Evolutionary conservation across 2,888 invertebrate genomes (phyloP), one percentile per base, ranked within the genome.

Genomic region (Ceriagrion tenellum): DNA sequence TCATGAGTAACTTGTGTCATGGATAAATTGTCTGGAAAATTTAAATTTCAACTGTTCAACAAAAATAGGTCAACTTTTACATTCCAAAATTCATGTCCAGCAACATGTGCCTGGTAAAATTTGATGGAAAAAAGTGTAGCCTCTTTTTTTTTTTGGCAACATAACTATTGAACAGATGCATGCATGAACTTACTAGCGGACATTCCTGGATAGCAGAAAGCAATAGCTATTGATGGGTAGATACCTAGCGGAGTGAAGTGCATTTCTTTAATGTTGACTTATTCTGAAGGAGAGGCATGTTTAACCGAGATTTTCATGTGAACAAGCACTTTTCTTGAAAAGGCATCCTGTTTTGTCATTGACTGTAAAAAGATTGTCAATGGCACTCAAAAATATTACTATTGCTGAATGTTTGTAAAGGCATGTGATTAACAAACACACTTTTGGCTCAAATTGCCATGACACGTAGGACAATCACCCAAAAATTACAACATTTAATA

Each of bases 391-490:
- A 93, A 93, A 69, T n/a, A 93, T 74, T 69, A 93, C 63, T 69
- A 93, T 74, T 93, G 93, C 69, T 69, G 63, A 93, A 89, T 55
- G 26, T 89, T 18, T 89, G 89, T 56, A n/a, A 93, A 74, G 69
- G 93, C 93, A 93, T 93, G 74, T n/a, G 89, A 55, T 89, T 55
- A 89, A 89, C 93, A 93, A 69, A 93, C 55, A 10, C 8, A 47
- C 88, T 89, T n/a, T n/a, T 26, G 55, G 89, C 89, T 55, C 47
- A 89, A 55, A 89, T 16, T 40, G n/a, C 93, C 63, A 74, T 47
- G 74, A 93, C 74, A 93, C 59, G 10, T 47, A 74, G 35, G 35
- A 47, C 59, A 56, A 90, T 56, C 90, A 91, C 90, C n/a, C 90
- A 40, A 59, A 69, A 63, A 40, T 93, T 63, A 81, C 69, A 47